Base-by-base conservation (phyloP, 2,113 vertebrate species). In the Diadophis punctatus region DNA sequence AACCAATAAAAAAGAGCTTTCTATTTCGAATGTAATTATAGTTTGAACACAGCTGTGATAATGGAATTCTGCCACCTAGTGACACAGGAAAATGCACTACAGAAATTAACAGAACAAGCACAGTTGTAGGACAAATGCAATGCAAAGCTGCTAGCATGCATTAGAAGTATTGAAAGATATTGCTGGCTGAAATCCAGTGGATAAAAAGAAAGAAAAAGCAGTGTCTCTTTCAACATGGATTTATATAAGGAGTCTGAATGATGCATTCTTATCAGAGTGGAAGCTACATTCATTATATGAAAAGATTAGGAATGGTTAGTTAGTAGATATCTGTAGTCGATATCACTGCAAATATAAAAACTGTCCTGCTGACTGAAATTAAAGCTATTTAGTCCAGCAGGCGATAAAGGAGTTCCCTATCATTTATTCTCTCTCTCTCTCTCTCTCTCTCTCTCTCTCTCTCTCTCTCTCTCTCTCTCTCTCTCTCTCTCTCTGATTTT, bases 51-150 rank as follows among this genome's bases (percentile, higher is more conserved):
- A 95, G 84, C 90, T 93, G 92, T 94, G 91, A 87, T 84, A 94
- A 95, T 53, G 51, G 94, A 94, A 94, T 96, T 74, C 96, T 96
- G 97, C 96, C 97, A 95, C 91, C 96, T 97, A 97, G 97, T 95
- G 97, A 96, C 95, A 94, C 88, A 80, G 18, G 74, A 80, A 80
- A 80, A 22, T 3, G 1, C 34, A 43, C 34, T 80, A 43, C 8
- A 43, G 74, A 80, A 80, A 80, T 80, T 80, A 22, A 80, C 34
- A 39, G 74, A 80, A 22, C 2, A 8, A 43, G 34, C 34, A 43
- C 18, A 34, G 34, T 20, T 95, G 5, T 87, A n/a, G 16, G 49
- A 7, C 2, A 3, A 87, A 87, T 20, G 51, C 49, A 87, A 3
- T 0, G 14, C 51, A 52, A 52, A 87, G 27, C 49, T 53, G 20